Evolutionary conservation across 2,113 vertebrate species (phyloP).

Genomic region (Trogon surrucura): DNA sequence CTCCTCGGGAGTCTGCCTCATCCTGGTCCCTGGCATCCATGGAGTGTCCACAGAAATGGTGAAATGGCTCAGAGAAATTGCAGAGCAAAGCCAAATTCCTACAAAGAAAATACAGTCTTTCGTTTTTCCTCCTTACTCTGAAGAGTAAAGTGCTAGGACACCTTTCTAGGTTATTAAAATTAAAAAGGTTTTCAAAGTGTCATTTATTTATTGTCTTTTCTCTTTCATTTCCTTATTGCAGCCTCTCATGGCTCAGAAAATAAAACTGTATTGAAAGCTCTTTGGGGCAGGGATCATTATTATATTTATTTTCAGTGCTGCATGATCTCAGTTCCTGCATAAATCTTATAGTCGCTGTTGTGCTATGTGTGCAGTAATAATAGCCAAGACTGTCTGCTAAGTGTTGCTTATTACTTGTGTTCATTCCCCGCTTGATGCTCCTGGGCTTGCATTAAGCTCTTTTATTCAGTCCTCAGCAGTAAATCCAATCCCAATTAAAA

Average conservation of each 20-base stretch:
- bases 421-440: conserved; percentile 1
- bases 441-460: not conserved
- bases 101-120: not conserved
- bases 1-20: fast-evolving
- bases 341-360: conserved; percentile 12
- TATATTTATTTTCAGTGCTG: conserved; percentile 15
- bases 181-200: conserved; percentile 2
- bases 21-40: not conserved
- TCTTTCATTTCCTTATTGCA: conserved; percentile 46
- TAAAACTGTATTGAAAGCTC: conserved; percentile 27
- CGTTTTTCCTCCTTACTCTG: not conserved
- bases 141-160: not conserved
- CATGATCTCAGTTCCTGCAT: conserved; percentile 51
- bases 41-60: not conserved
- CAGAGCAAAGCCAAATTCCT: not conserved
- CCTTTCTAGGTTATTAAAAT: conserved; percentile 26
- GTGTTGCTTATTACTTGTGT: not conserved
- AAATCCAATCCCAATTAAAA: not conserved
- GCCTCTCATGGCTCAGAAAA: conserved; percentile 6
- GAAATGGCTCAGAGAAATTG: not conserved
- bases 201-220: conserved; percentile 34
- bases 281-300: conserved; percentile 15
- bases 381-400: not conserved
- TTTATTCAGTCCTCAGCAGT: not conserved
- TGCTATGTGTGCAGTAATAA: not conserved